These are phyloP conservation scores for Rissa tridactyla DNA, from an alignment of 2,113 vertebrate genomes.

Conservation along the genomic window DNA sequence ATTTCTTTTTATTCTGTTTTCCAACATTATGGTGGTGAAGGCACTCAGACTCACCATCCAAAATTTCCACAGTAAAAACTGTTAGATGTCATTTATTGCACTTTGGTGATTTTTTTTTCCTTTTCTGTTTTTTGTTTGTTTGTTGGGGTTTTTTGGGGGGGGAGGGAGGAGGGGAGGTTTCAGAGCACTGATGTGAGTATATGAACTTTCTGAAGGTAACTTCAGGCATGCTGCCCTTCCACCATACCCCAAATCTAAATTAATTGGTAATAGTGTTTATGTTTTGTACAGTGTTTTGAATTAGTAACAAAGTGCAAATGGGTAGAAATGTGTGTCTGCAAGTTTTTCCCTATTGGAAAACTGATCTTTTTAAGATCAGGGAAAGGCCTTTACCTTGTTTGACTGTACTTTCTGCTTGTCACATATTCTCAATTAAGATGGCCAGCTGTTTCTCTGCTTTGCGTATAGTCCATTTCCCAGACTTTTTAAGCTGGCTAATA, in stretches of 20 bases:
- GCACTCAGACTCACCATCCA: neutral
- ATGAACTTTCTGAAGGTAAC: neutral
- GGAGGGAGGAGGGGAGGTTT: neutral
- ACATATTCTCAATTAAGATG: neutral
- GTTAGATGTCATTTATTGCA: neutral
- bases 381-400: neutral
- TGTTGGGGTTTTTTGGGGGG: neutral
- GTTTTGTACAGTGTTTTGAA: neutral
- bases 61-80: neutral
- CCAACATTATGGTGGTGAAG: neutral
- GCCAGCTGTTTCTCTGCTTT: neutral
- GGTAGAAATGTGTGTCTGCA: neutral
- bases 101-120: neutral
- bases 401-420: neutral
- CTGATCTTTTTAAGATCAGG: neutral
- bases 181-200: neutral
- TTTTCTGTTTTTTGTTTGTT: neutral
- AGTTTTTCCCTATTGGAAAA: neutral
- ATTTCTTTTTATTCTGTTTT: neutral
- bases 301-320: neutral
- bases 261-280: neutral
- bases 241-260: neutral
- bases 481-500: neutral
- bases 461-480: neutral
- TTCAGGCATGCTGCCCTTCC: constrained; percentile 1